Percentiles rank a stretch among this genome's conserved stretches.
Evolutionary conservation across 1,140 invertebrate species (phyloP).

Genomic region (Littorina saxatilis): DNA sequence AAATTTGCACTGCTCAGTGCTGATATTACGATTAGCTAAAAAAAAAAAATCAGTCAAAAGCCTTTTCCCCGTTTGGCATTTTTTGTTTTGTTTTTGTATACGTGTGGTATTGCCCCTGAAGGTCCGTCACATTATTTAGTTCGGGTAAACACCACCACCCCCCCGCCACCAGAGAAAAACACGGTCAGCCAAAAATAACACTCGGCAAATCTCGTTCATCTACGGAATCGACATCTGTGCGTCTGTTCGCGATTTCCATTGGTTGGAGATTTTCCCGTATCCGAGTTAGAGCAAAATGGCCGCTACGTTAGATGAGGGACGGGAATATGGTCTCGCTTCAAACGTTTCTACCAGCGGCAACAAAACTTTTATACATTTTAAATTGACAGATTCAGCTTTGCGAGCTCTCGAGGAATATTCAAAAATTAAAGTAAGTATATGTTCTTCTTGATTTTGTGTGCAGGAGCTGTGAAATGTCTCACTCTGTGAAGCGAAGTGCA

Average conservation of each 20-base stretch:
- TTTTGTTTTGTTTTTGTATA: no score
- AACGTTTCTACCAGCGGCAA: constrained; percentile 88
- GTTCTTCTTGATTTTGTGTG: constrained; percentile 31
- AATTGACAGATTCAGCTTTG: constrained; percentile 94
- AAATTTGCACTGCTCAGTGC: no score
- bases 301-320: constrained; percentile 92
- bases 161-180: background rate
- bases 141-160: background rate
- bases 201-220: constrained; percentile 25
- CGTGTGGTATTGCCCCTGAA: background rate
- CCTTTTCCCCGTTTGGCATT: no score
- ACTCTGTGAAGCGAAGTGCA: constrained; percentile 34
- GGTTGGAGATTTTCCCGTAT: constrained; percentile 11
- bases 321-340: constrained; percentile 96
- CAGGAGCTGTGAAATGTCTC: background rate
- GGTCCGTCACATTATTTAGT: background rate
- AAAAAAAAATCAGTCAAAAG: no score
- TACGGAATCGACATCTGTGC: constrained; percentile 11
- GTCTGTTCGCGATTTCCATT: constrained; percentile 10
- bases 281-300: constrained; percentile 80
- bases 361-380: constrained; percentile 94
- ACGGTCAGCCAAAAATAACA: constrained; percentile 18
- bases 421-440: constrained; percentile 83
- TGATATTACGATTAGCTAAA: no score
- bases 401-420: constrained; percentile 93